Evolutionary conservation across 2,888 invertebrate genomes (phyloP).

Genomic region (Acleris laterana): DNA sequence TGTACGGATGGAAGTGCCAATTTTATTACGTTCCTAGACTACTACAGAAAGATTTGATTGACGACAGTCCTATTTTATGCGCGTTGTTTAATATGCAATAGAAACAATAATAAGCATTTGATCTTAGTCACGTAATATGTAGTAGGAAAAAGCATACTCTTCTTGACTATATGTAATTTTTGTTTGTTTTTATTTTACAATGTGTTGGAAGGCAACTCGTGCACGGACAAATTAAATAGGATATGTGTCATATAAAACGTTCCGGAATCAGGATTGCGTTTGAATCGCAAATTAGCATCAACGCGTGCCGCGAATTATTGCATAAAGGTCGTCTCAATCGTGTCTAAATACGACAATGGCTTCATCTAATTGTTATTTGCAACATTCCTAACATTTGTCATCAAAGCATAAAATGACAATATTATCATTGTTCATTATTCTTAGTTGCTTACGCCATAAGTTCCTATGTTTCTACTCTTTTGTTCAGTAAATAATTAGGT

Average conservation of each 20-base stretch:
- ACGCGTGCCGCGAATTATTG: conserved; percentile 65
- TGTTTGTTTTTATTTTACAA: too few species aligned
- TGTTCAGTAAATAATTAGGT: background rate
- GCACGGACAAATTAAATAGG: conserved; percentile 8
- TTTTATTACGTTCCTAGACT: conserved; percentile 5
- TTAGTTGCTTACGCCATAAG: too few species aligned
- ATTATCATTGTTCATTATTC: too few species aligned
- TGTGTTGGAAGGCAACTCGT: background rate
- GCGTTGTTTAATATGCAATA: background rate
- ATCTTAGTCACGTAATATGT: too few species aligned
- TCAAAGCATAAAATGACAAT: background rate
- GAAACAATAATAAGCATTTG: too few species aligned
- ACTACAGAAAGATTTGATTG: too few species aligned
- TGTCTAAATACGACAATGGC: conserved; percentile 53
- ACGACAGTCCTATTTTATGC: background rate
- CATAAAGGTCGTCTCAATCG: conserved; percentile 55
- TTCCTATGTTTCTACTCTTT: too few species aligned
- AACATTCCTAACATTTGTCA: conserved; percentile 16
- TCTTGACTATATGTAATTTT: too few species aligned
- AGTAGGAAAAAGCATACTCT: too few species aligned
- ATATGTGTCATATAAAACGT: conserved; percentile 6
- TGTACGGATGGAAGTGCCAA: conserved; percentile 40
- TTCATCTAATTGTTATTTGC: conserved; percentile 56
- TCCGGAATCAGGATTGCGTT: conserved; percentile 37
- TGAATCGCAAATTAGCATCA: conserved; percentile 53